phyloP scores from a whole-genome alignment of 2,113 vertebrate species.

The Ovibos moschatus region DNA sequence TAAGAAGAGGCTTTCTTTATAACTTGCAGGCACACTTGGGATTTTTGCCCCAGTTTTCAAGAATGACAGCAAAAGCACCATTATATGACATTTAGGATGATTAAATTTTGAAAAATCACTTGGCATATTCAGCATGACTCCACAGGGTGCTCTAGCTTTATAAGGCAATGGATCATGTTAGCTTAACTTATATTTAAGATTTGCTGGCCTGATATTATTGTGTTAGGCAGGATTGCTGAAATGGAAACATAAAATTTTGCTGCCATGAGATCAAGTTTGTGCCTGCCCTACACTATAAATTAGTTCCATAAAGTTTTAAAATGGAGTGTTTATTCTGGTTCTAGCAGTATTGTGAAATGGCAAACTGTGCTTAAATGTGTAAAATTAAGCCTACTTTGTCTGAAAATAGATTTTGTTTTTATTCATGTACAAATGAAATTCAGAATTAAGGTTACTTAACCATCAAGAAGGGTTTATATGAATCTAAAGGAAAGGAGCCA shows the following conservation, averaged over 20 bases:
- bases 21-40: conserved; percentile 78
- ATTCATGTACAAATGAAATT: background rate
- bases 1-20: conserved; percentile 81
- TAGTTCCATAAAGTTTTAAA: conserved; percentile 81
- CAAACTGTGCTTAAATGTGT: conserved; percentile 65
- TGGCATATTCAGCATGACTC: conserved; percentile 84
- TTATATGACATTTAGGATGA: conserved; percentile 89
- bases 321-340: conserved; percentile 72
- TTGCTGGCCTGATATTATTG: conserved; percentile 82
- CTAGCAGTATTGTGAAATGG: conserved; percentile 47
- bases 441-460: background rate
- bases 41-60: conserved; percentile 80
- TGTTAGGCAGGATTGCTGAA: conserved; percentile 82
- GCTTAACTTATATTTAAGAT: conserved; percentile 86
- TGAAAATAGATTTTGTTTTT: conserved; percentile 48
- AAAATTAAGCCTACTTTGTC: conserved; percentile 66
- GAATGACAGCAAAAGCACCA: conserved; percentile 92
- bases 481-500: conserved; percentile 18
- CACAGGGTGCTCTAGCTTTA: conserved; percentile 83
- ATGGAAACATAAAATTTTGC: conserved; percentile 84
- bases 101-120: conserved; percentile 90
- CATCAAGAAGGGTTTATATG: background rate
- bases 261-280: conserved; percentile 80
- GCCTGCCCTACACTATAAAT: conserved; percentile 78
- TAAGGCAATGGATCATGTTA: conserved; percentile 86